These are phyloP conservation scores for Drosophila nasuta DNA, from an alignment of 1,140 invertebrate genomes.

Conservation along the genomic window DNA sequence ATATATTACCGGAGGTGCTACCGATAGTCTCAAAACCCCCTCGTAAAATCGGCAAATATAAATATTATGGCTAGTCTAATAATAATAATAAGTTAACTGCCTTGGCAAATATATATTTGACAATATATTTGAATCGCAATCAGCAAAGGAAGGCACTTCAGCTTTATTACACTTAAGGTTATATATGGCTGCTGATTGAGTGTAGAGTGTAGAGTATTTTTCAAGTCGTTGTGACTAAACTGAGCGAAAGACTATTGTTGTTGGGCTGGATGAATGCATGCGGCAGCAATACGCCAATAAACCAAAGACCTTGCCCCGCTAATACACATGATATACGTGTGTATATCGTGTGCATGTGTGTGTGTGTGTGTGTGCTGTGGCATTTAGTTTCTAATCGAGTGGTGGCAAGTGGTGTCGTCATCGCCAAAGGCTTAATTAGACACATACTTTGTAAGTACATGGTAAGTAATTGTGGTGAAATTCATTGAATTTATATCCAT, in stretches of 20 bases:
- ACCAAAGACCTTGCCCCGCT: constrained; percentile 16
- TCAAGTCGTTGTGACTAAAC: constrained; percentile 1
- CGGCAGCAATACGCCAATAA: constrained; percentile 11
- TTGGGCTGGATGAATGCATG: constrained; percentile 10
- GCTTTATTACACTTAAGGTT: constrained; percentile 18
- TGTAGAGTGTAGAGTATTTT: constrained; percentile 13
- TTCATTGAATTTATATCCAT: constrained; percentile 14
- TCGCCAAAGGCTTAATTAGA: constrained; percentile 28
- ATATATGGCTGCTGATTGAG: constrained; percentile 8
- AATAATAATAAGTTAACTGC: constrained; percentile 27
- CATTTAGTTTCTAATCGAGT: constrained; percentile 41
- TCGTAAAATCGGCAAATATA: not conserved
- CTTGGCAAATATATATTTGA: constrained; percentile 11
- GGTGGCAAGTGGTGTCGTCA: constrained; percentile 36
- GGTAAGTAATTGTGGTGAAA: constrained; percentile 33
- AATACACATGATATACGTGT: not conserved
- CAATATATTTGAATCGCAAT: constrained; percentile 36
- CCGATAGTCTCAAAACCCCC: constrained; percentile 2
- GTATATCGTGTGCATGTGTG: not conserved
- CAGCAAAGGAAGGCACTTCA: constrained; percentile 22
- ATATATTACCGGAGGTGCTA: constrained; percentile 58
- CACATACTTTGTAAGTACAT: not conserved
- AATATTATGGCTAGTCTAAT: constrained; percentile 12
- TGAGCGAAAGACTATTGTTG: no score
- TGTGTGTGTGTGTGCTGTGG: constrained; percentile 1